These are phyloP conservation scores for Galeopsomyia nigrocyanea DNA, from an alignment of 2,888 invertebrate genomes.

Conservation along the genomic window DNA sequence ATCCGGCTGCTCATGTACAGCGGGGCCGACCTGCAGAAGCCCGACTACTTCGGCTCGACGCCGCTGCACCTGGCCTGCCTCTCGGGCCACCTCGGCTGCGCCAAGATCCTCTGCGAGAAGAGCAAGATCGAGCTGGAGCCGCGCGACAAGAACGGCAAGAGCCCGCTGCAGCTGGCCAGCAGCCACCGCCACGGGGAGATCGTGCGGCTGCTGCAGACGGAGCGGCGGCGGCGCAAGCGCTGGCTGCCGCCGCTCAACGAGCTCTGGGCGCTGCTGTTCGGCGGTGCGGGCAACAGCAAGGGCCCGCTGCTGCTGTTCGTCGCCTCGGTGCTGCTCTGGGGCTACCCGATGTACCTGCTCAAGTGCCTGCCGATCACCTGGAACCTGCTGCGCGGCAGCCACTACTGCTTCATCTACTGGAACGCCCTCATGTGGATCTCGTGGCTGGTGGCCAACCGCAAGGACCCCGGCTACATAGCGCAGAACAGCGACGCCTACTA, in stretches of 20 bases:
- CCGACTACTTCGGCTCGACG: conserved; percentile 93
- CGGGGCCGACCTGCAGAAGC: conserved; percentile 89
- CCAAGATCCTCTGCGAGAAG: conserved; percentile 90
- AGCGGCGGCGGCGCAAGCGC: conserved; percentile 83
- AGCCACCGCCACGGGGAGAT: conserved; percentile 90
- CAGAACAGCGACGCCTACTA: conserved; percentile 92
- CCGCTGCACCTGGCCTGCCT: conserved; percentile 91
- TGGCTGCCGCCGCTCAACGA: conserved; percentile 92
- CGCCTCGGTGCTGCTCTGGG: conserved; percentile 89
- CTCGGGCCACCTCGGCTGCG: conserved; percentile 89
- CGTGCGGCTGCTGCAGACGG: conserved; percentile 83
- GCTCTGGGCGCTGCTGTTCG: conserved; percentile 90
- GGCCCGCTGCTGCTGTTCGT: conserved; percentile 89
- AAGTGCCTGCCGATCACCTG: conserved; percentile 92
- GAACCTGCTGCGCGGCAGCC: conserved; percentile 87
- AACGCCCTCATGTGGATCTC: conserved; percentile 94
- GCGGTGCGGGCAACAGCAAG: conserved; percentile 92
- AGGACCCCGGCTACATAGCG: conserved; percentile 91
- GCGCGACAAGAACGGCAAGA: conserved; percentile 92
- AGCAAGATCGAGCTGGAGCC: conserved; percentile 90
- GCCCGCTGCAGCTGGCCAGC: conserved; percentile 89
- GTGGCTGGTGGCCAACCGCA: conserved; percentile 89
- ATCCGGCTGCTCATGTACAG: conserved; percentile 91
- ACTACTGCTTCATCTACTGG: conserved; percentile 92
- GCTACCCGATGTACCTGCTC: conserved; percentile 93